Evolutionary conservation across 2,797 vertebrate genomes (phyloP).

Genomic region (Phyllotis vaccarum): DNA sequence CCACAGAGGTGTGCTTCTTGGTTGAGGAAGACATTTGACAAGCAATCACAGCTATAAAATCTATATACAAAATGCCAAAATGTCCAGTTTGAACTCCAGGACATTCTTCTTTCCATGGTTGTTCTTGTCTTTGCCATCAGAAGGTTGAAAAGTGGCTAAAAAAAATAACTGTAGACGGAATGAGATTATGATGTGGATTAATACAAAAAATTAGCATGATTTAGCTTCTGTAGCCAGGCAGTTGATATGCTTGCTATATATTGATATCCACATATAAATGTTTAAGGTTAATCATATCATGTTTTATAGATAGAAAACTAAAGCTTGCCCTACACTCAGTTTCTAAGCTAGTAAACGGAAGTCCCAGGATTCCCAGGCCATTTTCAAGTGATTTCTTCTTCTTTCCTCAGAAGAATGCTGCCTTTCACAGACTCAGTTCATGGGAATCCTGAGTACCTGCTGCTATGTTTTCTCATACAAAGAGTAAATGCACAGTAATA

Average conservation of each 20-base stretch:
- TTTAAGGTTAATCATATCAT: background rate
- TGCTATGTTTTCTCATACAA: background rate
- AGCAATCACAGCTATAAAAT: background rate
- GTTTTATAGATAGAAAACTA: background rate
- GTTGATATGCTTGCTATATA: background rate
- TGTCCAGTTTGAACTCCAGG: background rate
- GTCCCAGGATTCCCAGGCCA: background rate
- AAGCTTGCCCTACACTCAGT: background rate
- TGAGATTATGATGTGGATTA: background rate
- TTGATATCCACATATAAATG: background rate
- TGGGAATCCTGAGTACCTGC: background rate
- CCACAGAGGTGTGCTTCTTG: background rate
- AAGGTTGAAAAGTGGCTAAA: background rate
- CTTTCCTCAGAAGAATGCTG: background rate
- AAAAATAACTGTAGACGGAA: background rate
- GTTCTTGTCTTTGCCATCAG: background rate
- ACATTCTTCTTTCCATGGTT: background rate
- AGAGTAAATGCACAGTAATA: background rate
- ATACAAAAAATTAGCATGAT: constrained; percentile 8
- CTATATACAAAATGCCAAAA: background rate
- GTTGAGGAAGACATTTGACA: background rate
- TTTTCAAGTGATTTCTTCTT: background rate
- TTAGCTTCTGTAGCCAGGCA: background rate
- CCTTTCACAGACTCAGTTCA: constrained; percentile 6
- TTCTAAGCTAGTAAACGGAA: background rate